These are phyloP conservation scores for Leiothrix lutea DNA, from an alignment of 2,113 vertebrate genomes.

Conservation along the genomic window DNA sequence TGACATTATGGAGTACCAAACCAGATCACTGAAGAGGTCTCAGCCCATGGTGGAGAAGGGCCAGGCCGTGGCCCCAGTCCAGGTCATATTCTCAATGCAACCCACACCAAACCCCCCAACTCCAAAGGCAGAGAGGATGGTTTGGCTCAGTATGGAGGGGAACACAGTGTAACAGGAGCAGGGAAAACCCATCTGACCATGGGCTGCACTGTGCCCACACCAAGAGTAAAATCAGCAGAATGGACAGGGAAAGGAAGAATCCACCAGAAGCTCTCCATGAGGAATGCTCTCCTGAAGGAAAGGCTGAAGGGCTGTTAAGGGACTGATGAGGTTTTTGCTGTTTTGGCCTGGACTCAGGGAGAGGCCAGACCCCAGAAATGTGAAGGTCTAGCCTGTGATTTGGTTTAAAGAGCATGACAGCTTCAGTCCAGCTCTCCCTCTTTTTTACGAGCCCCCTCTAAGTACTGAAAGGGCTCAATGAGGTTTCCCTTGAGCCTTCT, in stretches of 20 bases:
- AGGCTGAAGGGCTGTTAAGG: neutral
- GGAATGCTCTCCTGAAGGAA: neutral
- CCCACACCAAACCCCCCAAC: neutral
- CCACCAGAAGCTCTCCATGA: neutral
- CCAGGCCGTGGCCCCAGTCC: neutral
- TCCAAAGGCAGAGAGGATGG: neutral
- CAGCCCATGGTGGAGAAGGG: neutral
- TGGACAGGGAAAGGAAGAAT: neutral
- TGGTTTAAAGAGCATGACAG: neutral
- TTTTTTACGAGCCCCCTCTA: neutral
- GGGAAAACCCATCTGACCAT: neutral
- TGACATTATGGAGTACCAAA: neutral
- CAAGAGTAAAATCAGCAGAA: neutral
- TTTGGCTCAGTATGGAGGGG: neutral
- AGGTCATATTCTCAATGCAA: neutral
- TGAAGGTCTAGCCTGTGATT: neutral
- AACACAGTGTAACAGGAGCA: neutral
- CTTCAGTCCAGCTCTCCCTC: neutral
- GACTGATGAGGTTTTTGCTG: neutral
- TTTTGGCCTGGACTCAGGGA: neutral
- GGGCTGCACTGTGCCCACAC: accelerated
- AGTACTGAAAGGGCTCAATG: neutral
- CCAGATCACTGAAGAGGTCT: neutral
- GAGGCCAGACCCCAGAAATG: neutral
- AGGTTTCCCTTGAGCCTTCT: neutral